Base-by-base conservation (phyloP, 1,140 invertebrate genomes). In the Heliconius congener region DNA sequence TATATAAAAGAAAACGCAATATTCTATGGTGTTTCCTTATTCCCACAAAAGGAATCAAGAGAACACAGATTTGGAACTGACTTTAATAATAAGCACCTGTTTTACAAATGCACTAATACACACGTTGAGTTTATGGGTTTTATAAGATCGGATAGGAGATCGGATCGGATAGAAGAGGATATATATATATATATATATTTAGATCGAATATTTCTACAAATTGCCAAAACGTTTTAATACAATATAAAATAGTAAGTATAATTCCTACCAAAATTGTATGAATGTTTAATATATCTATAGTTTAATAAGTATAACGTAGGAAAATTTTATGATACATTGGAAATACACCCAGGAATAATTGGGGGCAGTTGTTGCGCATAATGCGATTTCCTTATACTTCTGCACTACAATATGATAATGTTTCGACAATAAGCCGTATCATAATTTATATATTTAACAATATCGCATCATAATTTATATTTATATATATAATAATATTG, bases 321-420 rank as follows among this genome's bases (percentile, higher is more conserved):
- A 81, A 83, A 84, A 83, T 82, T 83, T 83, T 57, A 46, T 80
- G 70, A 78, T 78, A 74, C 79, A 81, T 66, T 73, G 78, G 78
- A 80, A 79, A 75, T 79, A 70, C 34, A 76, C 66, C 23, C 70
- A 71, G 60, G 23, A 66, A 16, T 66, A 27, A 66, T 66, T 66
- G 57, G 57, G 57, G 57, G 8, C 57, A 30, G 9, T 16, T 66
- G 30, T 30, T 66, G 11, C 57, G 57, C 57, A 27, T 66, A 30
- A 66, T 30, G 57, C 57, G 27, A 30, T 66, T 66, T 66, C 60
- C 60, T 66, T 66, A 66, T 66, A 66, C 1, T 27, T 16, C 13
- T 66, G 16, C 42, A 46, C 13, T 46, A 46, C 23, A 66, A 30
- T 66, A 23, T 66, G 60, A 27, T 66, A 66, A 66, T 66, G 23